phyloP scores from a whole-genome alignment of 1,140 invertebrate genomes.

The Penaeus indicus region DNA sequence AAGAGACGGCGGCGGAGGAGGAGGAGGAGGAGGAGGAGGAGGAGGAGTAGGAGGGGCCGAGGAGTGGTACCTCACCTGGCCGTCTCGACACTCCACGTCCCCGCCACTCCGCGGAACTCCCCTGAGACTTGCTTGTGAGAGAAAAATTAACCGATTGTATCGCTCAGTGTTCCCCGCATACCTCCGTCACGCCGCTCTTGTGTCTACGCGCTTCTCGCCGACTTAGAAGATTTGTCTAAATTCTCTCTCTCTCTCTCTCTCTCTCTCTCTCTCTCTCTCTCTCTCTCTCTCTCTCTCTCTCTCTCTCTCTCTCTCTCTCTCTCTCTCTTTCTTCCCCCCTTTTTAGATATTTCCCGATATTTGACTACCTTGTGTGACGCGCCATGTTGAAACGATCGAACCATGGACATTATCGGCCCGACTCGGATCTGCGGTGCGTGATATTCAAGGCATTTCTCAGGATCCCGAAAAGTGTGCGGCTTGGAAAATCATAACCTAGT shows the following conservation, averaged over 20 bases:
- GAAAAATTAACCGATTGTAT: conserved; percentile 63
- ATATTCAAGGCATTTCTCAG: too few species aligned
- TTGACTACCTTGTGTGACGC: too few species aligned
- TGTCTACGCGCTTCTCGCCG: conserved; percentile 2
- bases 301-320: too few species aligned
- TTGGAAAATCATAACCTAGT: too few species aligned
- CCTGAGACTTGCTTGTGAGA: conserved; percentile 50
- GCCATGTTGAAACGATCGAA: too few species aligned
- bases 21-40: neutral
- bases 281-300: conserved; percentile 11
- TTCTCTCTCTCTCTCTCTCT: conserved; percentile 12
- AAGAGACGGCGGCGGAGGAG: neutral
- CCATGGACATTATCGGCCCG: too few species aligned
- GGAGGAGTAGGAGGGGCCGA: conserved; percentile 16
- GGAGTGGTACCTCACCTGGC: conserved; percentile 46
- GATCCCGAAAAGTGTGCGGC: too few species aligned
- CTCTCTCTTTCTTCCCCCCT: too few species aligned
- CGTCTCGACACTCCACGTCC: conserved; percentile 12
- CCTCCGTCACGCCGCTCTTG: conserved; percentile 48
- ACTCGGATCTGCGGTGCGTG: too few species aligned
- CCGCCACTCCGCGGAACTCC: conserved; percentile 30
- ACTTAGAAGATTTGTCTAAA: conserved; percentile 29
- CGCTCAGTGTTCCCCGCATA: conserved; percentile 46
- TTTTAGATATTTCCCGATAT: too few species aligned
- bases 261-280: conserved; percentile 27